These are phyloP conservation scores for Limnephilus rhombicus DNA, from an alignment of 2,888 invertebrate genomes.

Conservation along the genomic window DNA sequence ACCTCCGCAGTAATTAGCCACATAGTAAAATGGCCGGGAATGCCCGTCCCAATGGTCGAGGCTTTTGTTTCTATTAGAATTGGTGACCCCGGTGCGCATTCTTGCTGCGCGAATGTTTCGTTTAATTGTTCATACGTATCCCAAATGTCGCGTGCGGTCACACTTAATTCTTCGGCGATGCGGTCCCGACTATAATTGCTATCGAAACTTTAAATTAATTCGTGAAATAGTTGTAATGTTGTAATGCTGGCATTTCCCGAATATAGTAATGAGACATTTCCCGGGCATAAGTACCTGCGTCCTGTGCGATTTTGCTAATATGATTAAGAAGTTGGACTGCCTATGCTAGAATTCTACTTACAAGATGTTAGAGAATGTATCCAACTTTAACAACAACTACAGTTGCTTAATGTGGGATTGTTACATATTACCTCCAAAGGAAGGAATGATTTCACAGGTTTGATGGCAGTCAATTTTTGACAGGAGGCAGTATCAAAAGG, in stretches of 20 bases:
- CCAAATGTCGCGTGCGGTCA: conserved; percentile 19
- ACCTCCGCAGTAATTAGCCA: conserved; percentile 41
- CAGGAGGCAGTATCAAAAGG: too few relatives aligned
- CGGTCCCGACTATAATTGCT: neutral
- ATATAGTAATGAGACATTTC: neutral
- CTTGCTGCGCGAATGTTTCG: conserved; percentile 27
- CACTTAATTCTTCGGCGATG: conserved; percentile 6
- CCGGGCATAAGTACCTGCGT: neutral
- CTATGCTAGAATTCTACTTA: too few relatives aligned
- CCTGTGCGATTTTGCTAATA: too few relatives aligned
- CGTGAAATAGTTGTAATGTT: neutral
- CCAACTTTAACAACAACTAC: too few relatives aligned
- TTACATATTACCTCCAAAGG: too few relatives aligned
- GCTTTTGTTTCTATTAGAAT: conserved; percentile 29
- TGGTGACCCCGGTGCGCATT: conserved; percentile 13
- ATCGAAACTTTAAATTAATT: conserved; percentile 38
- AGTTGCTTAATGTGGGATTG: too few relatives aligned
- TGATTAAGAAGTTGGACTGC: too few relatives aligned
- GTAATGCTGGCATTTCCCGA: neutral
- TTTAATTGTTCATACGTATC: conserved; percentile 28
- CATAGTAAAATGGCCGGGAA: conserved; percentile 19
- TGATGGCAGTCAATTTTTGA: too few relatives aligned
- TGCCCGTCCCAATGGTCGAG: conserved; percentile 12
- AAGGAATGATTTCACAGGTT: too few relatives aligned
- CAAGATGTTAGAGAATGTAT: too few relatives aligned